Evolutionary conservation across 2,113 vertebrate species (phyloP), one percentile per base, ranked within the genome.

Genomic region (Python bivittatus): DNA sequence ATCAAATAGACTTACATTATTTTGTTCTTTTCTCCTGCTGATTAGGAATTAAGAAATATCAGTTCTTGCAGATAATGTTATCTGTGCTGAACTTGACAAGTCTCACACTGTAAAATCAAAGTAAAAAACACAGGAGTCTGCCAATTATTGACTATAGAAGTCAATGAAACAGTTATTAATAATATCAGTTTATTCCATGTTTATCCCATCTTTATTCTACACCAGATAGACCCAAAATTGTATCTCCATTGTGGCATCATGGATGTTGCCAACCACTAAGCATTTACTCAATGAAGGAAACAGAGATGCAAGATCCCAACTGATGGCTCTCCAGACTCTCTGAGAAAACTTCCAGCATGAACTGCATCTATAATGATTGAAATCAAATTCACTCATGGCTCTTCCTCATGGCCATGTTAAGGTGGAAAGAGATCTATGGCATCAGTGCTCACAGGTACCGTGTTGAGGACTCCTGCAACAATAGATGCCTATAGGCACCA

Each of bases 21-120:
- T 90, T 54, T 61, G 90, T 1, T 89, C 57, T 25, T 88, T 91
- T 91, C 91, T 94, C 64, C 22, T 89, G 94, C 90, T 93, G 87
- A 44, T 83, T 84, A 88, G 8, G 38, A 93, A 92, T 64, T 79
- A 17, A 88, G 29, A 91, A 88, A 57, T 91, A 94, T 44, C 86
- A 1, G 4, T 20, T 84, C n/a, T 86, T 6, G 23, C 1, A 84
- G 58, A 0, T 72, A 87, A 89, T 84, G 89, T 58, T n/a, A 42
- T 15, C 54, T 29, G 15, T 20, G 17, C 10, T 53, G 72, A 91
- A 88, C 25, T 53, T 57, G 52, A 27, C 33, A 56, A 85, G 89
- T 92, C 61, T 72, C 84, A 91, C 84, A 25, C 17, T 86, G 13
- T 58, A 88, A 87, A 25, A 86, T 5, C 42, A 33, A 68, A 54